Base-by-base conservation (phyloP, 2,888 invertebrate species). In the Campoletis raptor region DNA sequence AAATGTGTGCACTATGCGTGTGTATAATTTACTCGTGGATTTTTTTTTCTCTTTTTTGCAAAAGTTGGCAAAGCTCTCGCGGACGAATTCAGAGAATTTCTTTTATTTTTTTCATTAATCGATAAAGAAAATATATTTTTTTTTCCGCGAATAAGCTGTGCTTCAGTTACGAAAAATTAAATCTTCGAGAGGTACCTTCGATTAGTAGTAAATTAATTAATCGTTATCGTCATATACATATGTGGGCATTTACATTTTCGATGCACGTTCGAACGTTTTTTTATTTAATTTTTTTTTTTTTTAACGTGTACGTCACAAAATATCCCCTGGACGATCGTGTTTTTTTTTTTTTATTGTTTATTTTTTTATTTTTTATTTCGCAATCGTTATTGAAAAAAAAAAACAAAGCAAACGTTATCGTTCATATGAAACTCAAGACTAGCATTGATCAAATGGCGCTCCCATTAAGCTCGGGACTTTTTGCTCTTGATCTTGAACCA, bases 401-500 rank as follows among this genome's bases (percentile, higher is more conserved):
- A 57, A 40, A n/a, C n/a, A n/a, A n/a, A n/a, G 82, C 82, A 54
- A 67, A 73, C 77, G 80, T 64, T 77, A 83, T 90, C 91, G 91
- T 91, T 92, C 92, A 92, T 90, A 45, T 77, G 92, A 93, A 93
- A 92, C 90, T 93, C 93, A 92, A 94, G 94, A 94, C 94, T 94
- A 94, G 94, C 93, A 93, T 94, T 94, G 91, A 92, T 93, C 91
- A 92, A 87, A 94, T 94, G 94, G 93, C 92, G 93, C 91, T 87
- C 86, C 88, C 74, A 88, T 93, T 90, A 94, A 91, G 94, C 92
- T 88, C 93, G 92, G 89, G 93, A 94, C 90, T 95, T 95, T 88
- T 94, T 95, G 92, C 92, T 94, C 91, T 95, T 96, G 91, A 96
- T 93, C 92, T 96, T 96, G 91, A 97, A 97, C 97, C 97, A 97